Evolutionary conservation across 2,797 vertebrate species (phyloP).

Genomic region (Melanotaenia nigrans): DNA sequence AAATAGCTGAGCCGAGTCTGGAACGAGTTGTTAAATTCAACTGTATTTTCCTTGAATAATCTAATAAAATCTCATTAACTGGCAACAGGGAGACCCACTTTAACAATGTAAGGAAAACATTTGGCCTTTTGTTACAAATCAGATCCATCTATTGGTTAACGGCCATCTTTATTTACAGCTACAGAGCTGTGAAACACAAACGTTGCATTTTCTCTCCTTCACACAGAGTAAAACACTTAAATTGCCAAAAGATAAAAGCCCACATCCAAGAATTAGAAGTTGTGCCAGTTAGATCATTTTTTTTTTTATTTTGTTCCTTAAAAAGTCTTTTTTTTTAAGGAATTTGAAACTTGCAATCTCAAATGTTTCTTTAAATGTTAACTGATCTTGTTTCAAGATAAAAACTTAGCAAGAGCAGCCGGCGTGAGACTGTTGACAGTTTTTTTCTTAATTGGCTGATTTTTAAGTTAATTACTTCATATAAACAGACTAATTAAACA

Average conservation of each 20-base stretch:
- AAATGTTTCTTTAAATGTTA: background rate
- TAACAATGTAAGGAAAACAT: background rate
- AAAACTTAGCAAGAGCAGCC: background rate
- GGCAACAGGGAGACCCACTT: background rate
- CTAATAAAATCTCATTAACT: background rate
- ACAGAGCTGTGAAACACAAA: constrained; percentile 2
- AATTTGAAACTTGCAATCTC: background rate
- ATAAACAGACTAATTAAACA: background rate
- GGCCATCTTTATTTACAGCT: background rate
- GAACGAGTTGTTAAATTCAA: background rate
- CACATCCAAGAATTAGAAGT: background rate
- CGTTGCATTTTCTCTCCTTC: background rate
- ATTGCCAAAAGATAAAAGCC: constrained; percentile 4
- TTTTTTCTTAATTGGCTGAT: constrained; percentile 2
- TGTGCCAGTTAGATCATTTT: background rate
- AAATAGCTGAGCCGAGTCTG: background rate
- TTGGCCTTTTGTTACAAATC: background rate
- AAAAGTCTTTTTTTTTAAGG: background rate
- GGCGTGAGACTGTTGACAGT: background rate
- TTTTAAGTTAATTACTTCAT: constrained; percentile 2
- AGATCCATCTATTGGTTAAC: background rate
- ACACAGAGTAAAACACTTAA: background rate
- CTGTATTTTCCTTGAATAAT: background rate
- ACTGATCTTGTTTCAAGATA: constrained; percentile 5
- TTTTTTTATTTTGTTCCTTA: background rate